A percentile compares a stretch with the other conserved stretches of the same genome.
phyloP scores from a whole-genome alignment of 1,140 invertebrate species.

The Thereuonema tuberculata region DNA sequence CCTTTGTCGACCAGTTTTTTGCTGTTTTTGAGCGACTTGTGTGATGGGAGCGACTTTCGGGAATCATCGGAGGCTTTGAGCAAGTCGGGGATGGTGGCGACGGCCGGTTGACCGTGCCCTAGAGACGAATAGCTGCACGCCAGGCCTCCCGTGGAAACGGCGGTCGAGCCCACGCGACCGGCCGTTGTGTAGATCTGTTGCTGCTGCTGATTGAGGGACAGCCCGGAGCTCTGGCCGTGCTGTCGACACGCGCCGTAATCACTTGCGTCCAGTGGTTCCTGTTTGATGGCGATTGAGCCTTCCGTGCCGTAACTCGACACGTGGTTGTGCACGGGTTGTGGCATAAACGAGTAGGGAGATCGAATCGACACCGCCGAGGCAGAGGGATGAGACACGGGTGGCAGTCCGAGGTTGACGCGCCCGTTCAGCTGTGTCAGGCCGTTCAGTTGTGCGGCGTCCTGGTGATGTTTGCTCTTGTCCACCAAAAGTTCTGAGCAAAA shows the following conservation, averaged over 20 bases:
- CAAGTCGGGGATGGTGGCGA: slow-evolving; percentile 25
- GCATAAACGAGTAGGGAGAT: slow-evolving; percentile 69
- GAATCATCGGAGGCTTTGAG: slow-evolving; percentile 15
- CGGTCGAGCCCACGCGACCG: not conserved
- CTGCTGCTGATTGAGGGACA: slow-evolving; percentile 23
- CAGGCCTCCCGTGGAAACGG: not conserved
- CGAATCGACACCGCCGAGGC: slow-evolving; percentile 38
- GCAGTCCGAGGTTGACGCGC: slow-evolving; percentile 21
- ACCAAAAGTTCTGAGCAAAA: slow-evolving; percentile 57
- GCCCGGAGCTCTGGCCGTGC: slow-evolving; percentile 33
- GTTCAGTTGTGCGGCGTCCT: not conserved
- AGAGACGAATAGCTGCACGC: slow-evolving; percentile 28
- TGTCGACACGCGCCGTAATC: slow-evolving; percentile 11
- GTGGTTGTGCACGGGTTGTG: slow-evolving; percentile 71
- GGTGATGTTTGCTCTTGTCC: slow-evolving; percentile 16
- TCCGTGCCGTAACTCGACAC: slow-evolving; percentile 49
- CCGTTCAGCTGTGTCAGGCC: slow-evolving; percentile 22
- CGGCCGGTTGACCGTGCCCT: slow-evolving; percentile 49
- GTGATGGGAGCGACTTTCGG: not conserved
- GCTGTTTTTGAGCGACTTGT: slow-evolving; percentile 21
- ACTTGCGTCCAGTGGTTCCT: slow-evolving; percentile 56
- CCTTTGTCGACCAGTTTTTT: slow-evolving; percentile 69
- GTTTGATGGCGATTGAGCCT: slow-evolving; percentile 46
- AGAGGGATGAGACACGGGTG: slow-evolving; percentile 14
- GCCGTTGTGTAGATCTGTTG: slow-evolving; percentile 17